These are phyloP conservation scores for Theodoxus fluviatilis DNA, from an alignment of 2,888 invertebrate species.

Conservation along the genomic window DNA sequence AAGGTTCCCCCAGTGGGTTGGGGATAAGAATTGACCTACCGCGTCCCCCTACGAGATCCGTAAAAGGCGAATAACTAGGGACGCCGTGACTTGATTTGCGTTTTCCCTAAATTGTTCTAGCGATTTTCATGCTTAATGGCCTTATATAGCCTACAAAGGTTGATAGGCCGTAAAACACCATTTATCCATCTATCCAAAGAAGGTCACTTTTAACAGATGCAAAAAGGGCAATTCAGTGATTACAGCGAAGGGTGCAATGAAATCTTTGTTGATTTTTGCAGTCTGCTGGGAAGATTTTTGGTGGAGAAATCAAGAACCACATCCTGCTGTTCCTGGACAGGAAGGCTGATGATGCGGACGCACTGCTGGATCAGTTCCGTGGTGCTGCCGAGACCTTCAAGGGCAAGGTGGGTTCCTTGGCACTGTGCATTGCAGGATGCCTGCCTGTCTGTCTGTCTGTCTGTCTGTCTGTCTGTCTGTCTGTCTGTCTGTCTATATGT, in stretches of 20 bases:
- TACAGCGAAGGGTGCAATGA: not conserved
- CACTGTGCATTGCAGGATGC: conserved; percentile 69
- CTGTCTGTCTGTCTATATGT: no score
- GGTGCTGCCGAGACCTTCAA: conserved; percentile 88
- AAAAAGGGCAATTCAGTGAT: no score
- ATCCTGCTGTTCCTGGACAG: conserved; percentile 93
- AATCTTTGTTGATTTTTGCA: conserved; percentile 49
- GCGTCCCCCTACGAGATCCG: no score
- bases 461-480: no score
- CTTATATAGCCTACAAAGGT: not conserved
- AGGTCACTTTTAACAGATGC: no score
- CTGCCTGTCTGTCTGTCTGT: not conserved
- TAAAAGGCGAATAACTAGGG: no score
- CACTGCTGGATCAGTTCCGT: conserved; percentile 79
- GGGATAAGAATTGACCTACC: no score
- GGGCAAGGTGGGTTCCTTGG: conserved; percentile 85
- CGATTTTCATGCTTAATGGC: not conserved
- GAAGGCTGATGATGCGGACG: conserved; percentile 76
- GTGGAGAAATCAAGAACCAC: conserved; percentile 96
- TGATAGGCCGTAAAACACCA: no score
- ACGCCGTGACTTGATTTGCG: no score
- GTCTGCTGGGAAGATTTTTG: conserved; percentile 97
- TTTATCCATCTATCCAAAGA: no score
- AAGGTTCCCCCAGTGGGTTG: no score
- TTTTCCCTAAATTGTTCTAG: not conserved